These are phyloP conservation scores for Cryptosula pallasiana DNA, from an alignment of 2,888 invertebrate species.

Conservation along the genomic window DNA sequence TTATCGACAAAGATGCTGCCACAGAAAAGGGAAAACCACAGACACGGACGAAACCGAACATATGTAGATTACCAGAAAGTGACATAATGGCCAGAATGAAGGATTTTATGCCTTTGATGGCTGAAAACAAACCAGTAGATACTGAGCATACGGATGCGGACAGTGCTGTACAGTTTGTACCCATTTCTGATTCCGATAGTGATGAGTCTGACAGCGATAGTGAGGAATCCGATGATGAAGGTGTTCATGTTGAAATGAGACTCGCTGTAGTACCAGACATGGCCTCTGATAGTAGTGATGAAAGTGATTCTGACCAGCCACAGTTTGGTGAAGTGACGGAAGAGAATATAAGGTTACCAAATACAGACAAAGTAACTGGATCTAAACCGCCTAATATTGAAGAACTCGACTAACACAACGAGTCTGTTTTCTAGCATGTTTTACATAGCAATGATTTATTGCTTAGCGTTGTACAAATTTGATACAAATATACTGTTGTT, in stretches of 20 bases:
- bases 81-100: neutral
- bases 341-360: neutral
- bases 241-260: constrained; percentile 6
- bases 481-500: too few relatives aligned
- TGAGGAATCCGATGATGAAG: neutral
- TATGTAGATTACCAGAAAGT: neutral
- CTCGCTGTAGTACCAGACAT: constrained; percentile 1
- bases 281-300: neutral
- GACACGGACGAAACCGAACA: constrained; percentile 1
- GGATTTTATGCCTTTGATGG: neutral
- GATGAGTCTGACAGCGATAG: neutral
- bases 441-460: too few relatives aligned
- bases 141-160: neutral
- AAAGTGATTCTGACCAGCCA: neutral
- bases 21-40: neutral
- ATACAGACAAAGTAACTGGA: neutral
- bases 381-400: neutral
- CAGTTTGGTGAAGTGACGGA: neutral
- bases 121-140: neutral
- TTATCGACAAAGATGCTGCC: neutral
- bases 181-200: neutral
- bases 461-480: too few relatives aligned
- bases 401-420: neutral
- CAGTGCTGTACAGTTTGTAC: neutral
- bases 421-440: too few relatives aligned